phyloP scores from a whole-genome alignment of 2,797 vertebrate species.

The Semotilus atromaculatus region DNA sequence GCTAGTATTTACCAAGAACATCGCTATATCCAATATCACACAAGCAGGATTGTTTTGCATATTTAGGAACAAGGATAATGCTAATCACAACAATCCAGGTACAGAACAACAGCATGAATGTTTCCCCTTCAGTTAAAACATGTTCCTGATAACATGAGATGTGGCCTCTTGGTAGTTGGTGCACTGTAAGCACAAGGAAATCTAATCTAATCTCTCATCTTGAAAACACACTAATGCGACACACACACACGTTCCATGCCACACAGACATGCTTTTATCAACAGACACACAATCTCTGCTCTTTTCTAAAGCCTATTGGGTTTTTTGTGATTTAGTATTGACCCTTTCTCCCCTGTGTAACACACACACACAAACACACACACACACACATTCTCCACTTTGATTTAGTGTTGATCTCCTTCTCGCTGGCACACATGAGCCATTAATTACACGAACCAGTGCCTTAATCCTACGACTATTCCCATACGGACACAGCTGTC shows the following conservation, averaged over 20 bases:
- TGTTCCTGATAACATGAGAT: neutral
- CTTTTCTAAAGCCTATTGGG: conserved; percentile 23
- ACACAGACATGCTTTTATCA: conserved; percentile 1
- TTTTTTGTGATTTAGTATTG: conserved; percentile 43
- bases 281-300: conserved; percentile 13
- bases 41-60: neutral
- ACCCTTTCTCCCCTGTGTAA: neutral
- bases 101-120: neutral
- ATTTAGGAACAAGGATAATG: neutral
- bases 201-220: conserved; percentile 20
- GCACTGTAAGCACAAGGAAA: conserved; percentile 28
- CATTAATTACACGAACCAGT: conserved; percentile 71
- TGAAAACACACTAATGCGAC: neutral
- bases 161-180: neutral
- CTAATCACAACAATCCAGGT: neutral
- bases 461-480: conserved; percentile 57
- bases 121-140: neutral
- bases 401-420: conserved; percentile 57
- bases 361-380: conserved; percentile 31
- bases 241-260: neutral
- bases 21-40: neutral
- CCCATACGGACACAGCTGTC: conserved; percentile 72
- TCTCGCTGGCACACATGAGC: conserved; percentile 60
- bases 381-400: conserved; percentile 38
- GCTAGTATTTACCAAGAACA: neutral